Conservation (phyloP, 2,113 vertebrate species). For the Gadus chalcogrammus region DNA sequence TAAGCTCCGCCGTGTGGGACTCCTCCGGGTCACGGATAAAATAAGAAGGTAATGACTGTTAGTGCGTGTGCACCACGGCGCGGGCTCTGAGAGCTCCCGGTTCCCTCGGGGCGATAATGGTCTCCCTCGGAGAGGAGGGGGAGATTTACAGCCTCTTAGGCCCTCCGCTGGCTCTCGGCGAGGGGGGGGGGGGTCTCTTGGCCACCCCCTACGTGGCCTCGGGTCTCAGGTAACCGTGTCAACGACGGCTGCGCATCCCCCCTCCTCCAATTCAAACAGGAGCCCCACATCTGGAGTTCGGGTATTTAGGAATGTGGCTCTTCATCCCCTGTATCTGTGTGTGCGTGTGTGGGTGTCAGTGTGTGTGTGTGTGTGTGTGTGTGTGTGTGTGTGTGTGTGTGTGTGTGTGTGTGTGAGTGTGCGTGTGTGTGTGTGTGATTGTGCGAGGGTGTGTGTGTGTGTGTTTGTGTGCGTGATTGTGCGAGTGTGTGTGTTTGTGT, state of each 20-base stretch:
- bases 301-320: too few species aligned
- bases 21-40: constrained; percentile 25
- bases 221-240: constrained; percentile 38
- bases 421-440: background rate
- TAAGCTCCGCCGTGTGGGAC: constrained; percentile 1
- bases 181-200: constrained; percentile 9
- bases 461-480: background rate
- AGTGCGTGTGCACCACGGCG: background rate
- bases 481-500: background rate
- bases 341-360: background rate
- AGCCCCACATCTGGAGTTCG: constrained; percentile 45
- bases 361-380: background rate
- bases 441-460: background rate
- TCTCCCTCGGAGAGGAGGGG: constrained; percentile 22
- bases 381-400: background rate
- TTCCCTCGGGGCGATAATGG: constrained; percentile 17
- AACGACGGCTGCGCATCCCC: background rate
- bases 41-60: constrained; percentile 8
- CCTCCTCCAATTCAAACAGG: constrained; percentile 40
- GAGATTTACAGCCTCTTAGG: constrained; percentile 46
- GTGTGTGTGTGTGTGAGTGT: background rate
- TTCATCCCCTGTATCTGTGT: too few species aligned
- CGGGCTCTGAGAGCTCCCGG: background rate
- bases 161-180: constrained; percentile 24
- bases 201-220: constrained; percentile 17